Evolutionary conservation across 2,113 vertebrate species (phyloP).

Genomic region (Sinocyclocheilus anshuiensis): DNA sequence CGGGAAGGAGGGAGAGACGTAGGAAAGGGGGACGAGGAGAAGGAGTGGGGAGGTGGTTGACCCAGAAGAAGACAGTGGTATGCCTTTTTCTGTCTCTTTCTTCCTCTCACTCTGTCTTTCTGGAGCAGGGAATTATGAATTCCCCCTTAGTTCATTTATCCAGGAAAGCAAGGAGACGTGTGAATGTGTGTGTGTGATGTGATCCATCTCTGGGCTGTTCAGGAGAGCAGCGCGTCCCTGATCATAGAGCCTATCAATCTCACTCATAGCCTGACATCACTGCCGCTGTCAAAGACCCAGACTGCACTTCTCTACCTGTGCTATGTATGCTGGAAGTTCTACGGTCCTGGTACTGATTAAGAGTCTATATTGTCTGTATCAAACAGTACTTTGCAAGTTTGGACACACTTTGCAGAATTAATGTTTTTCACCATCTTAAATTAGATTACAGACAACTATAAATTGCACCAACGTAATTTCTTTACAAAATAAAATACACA

Average conservation of each 20-base stretch:
- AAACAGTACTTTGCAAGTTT: background rate
- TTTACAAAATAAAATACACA: too few relatives aligned
- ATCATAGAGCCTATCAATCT: slow-evolving; percentile 81
- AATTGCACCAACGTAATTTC: too few relatives aligned
- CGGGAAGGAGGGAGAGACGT: slow-evolving; percentile 42
- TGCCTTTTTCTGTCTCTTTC: slow-evolving; percentile 50
- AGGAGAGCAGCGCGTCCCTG: slow-evolving; percentile 76
- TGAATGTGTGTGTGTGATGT: slow-evolving; percentile 66
- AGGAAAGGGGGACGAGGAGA: slow-evolving; percentile 43
- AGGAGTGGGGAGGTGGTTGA: slow-evolving; percentile 47
- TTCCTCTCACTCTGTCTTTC: slow-evolving; percentile 52
- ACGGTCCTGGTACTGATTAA: background rate
- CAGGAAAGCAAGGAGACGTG: slow-evolving; percentile 75
- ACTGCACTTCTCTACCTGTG: slow-evolving; percentile 57
- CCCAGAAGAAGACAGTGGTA: slow-evolving; percentile 66
- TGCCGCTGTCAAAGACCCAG: slow-evolving; percentile 69
- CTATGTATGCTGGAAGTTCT: slow-evolving; percentile 28
- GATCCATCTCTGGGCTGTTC: slow-evolving; percentile 79
- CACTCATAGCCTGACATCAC: slow-evolving; percentile 78
- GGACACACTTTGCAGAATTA: background rate
- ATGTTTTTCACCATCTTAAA: background rate
- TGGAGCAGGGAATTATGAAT: slow-evolving; percentile 74
- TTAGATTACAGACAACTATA: too few relatives aligned
- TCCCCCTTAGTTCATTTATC: slow-evolving; percentile 81
- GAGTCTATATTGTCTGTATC: background rate